Evolutionary conservation across 1,140 invertebrate species (phyloP).

Genomic region (Plectrocnemia conspersa): DNA sequence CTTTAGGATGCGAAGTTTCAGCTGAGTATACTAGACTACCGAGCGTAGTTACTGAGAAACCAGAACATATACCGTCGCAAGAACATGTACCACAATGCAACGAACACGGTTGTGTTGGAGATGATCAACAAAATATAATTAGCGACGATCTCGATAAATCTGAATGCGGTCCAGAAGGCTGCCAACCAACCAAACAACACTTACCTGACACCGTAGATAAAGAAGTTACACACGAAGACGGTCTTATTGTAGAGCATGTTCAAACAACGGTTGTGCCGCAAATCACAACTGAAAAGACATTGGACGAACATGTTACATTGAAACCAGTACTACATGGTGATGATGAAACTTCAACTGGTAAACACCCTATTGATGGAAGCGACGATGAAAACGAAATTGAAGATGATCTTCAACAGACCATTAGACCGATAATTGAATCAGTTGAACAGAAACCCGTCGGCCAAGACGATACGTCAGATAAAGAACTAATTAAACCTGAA

Average conservation of each 20-base stretch:
- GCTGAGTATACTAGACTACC: conserved; percentile 22
- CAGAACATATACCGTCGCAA: not conserved
- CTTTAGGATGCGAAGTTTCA: conserved; percentile 26
- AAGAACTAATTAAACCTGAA: conserved; percentile 11
- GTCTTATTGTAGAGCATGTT: conserved; percentile 2
- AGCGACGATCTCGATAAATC: conserved; percentile 23
- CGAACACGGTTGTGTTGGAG: conserved; percentile 24
- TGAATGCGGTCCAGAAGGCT: conserved; percentile 22
- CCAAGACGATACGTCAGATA: too few relatives aligned
- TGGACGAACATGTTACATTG: too few relatives aligned
- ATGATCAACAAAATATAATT: conserved; percentile 31
- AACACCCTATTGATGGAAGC: not conserved
- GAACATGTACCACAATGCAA: conserved; percentile 20
- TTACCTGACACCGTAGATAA: not conserved
- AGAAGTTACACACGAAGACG: not conserved
- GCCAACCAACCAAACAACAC: conserved; percentile 8
- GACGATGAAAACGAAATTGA: not conserved
- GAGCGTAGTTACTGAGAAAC: conserved; percentile 12
- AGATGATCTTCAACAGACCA: too few relatives aligned
- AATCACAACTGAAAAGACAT: conserved; percentile 3
- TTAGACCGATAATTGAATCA: too few relatives aligned
- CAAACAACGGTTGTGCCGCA: not conserved
- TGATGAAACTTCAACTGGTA: not conserved
- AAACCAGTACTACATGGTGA: conserved; percentile 11
- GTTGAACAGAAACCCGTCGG: too few relatives aligned